Conservation (phyloP, 2,113 vertebrate species). For the Percopsis transmontana region DNA sequence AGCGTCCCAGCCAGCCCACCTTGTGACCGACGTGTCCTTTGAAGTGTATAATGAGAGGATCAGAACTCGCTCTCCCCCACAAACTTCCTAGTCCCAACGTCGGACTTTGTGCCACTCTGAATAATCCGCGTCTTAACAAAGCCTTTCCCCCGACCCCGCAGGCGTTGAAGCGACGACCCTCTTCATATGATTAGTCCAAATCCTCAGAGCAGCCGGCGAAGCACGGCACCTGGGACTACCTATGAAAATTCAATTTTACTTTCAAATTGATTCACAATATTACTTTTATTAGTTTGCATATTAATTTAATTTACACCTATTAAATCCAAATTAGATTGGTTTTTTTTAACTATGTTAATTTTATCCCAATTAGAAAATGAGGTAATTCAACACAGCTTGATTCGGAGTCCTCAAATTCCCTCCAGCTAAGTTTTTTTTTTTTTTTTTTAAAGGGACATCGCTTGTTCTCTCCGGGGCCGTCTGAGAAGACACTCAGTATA, state of each 20-base stretch:
- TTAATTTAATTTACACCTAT: conserved; percentile 71
- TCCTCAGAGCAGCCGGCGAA: conserved; percentile 28
- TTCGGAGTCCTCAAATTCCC: conserved; percentile 41
- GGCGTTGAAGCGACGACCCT: not conserved
- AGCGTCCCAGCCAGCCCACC: no score
- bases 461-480: conserved; percentile 38
- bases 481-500: not conserved
- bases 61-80: no score
- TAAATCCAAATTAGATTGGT: conserved; percentile 67
- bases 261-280: conserved; percentile 74
- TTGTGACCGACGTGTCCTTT: no score
- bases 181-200: conserved; percentile 26
- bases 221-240: conserved; percentile 61
- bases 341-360: conserved; percentile 49
- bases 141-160: conserved; percentile 1
- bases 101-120: not conserved
- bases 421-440: conserved; percentile 36
- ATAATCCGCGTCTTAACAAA: not conserved
- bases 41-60: no score
- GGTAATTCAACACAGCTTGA: conserved; percentile 35
- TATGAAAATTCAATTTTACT: conserved; percentile 63
- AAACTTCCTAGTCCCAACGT: no score
- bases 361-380: conserved; percentile 53
- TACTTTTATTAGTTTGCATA: conserved; percentile 72
- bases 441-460: conserved; percentile 14